Base-by-base conservation (phyloP, 30 jellyfish, hydroid and myxozoan species). In the Sanderia malayensis region DNA sequence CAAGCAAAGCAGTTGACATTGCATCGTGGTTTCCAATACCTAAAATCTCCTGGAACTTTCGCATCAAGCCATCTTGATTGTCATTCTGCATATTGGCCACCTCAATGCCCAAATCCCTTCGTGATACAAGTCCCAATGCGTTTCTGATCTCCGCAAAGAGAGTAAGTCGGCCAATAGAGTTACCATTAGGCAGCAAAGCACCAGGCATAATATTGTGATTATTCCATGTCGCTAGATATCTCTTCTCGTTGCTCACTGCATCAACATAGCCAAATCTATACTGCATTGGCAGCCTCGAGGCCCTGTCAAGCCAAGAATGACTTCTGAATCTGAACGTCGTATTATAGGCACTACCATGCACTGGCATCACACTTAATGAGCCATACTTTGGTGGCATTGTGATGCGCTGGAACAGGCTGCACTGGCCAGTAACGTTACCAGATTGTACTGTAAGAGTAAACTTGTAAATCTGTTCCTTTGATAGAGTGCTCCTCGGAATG, bases 261-360 rank as follows among this genome's bases (percentile, higher is more conserved):
- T 49, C 64, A 3, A 32, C 53, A 29, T 76, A 76, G n/a, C 87
- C 87, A 46, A 76, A 76, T 18, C 80, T 47, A 37, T 41, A 63
- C 2, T 34, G 80, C 31, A 76, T 44, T 2, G 87, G 87, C 67
- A 52, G 46, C 2, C 37, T 41, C 11, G 20, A 31, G 2, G 29
- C 29, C 31, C 46, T 23, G 57, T 68, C 87, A 15, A 76, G 45
- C 87, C 87, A 76, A 2, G 65, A 79, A 29, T 0, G 53, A 8
- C 73, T 61, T 63, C 87, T 23, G 8, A 76, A 29, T 20, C 87
- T 65, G 65, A 76, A 76, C 30, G 73, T 76, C 15, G 87, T 76
- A 29, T 76, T 31, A 47, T 17, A 76, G 46, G 87, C 87, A 20
- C 23, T 31, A 2, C 80, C 87, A 15, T 41, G 64, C 45, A 33